Evolutionary conservation across 2,888 invertebrate species (phyloP).

Genomic region (Nemurella pictetii): DNA sequence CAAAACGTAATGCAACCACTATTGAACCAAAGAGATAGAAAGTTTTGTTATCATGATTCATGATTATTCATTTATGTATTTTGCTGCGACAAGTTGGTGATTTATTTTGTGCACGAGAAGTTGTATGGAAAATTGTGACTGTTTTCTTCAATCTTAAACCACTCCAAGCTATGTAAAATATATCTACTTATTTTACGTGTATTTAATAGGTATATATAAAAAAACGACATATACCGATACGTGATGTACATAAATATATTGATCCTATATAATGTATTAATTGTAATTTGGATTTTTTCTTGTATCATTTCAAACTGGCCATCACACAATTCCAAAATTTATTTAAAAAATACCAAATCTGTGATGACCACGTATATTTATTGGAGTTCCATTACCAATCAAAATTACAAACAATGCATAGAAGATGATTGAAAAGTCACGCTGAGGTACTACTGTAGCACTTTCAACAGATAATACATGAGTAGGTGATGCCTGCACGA

Average conservation of each 20-base stretch:
- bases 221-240: background rate
- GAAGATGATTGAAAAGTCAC: background rate
- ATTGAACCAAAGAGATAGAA: conserved; percentile 37
- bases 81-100: background rate
- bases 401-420: conserved; percentile 10
- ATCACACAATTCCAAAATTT: background rate
- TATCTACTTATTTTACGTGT: background rate
- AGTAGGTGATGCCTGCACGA: too few relatives aligned
- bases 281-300: conserved; percentile 24
- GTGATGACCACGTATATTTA: conserved; percentile 40
- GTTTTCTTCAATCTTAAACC: background rate
- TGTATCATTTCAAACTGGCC: background rate
- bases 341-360: conserved; percentile 37
- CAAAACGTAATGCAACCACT: conserved; percentile 22
- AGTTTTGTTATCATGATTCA: background rate
- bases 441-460: background rate
- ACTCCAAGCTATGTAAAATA: conserved; percentile 5
- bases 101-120: background rate
- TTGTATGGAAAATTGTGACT: background rate
- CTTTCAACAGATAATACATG: too few relatives aligned
- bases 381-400: conserved; percentile 7
- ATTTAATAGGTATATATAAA: background rate
- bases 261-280: background rate
- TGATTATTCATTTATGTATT: background rate
- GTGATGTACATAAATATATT: conserved; percentile 8